Evolutionary conservation across 2,797 vertebrate genomes (phyloP).

Genomic region (Linurgus olivaceus): DNA sequence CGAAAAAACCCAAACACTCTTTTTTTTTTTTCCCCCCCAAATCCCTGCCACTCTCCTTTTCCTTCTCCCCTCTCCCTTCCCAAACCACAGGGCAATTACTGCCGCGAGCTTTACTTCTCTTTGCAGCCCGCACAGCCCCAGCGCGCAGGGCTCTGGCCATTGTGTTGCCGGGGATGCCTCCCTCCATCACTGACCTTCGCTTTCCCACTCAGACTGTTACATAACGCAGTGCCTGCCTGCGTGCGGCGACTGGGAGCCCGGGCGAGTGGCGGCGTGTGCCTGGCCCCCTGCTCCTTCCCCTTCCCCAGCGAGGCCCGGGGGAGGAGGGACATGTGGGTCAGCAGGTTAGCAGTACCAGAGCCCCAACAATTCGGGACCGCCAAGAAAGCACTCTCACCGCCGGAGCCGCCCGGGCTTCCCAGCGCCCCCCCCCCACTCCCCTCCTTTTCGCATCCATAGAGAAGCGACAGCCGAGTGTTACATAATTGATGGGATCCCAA

Average conservation of each 20-base stretch:
- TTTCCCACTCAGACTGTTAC: constrained; percentile 71
- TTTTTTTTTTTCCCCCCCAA: background rate
- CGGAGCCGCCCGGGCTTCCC: background rate
- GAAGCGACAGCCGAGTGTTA: constrained; percentile 38
- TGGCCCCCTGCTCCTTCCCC: background rate
- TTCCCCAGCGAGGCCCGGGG: background rate
- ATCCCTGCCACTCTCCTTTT: constrained; percentile 36
- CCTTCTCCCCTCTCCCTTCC: background rate
- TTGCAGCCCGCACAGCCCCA: background rate
- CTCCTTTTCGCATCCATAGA: background rate
- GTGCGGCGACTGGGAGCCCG: background rate
- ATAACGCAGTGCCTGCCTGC: constrained; percentile 72
- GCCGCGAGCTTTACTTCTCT: background rate
- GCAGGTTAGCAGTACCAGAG: constrained; percentile 66
- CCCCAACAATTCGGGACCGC: background rate
- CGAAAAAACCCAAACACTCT: constrained; percentile 72
- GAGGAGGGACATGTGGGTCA: constrained; percentile 68
- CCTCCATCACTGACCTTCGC: constrained; percentile 74
- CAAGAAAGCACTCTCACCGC: background rate
- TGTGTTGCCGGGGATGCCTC: constrained; percentile 67
- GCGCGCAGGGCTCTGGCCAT: constrained; percentile 45
- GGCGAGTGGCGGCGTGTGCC: background rate
- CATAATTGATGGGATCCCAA: constrained; percentile 68
- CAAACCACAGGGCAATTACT: background rate
- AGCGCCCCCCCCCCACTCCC: background rate